A percentile compares a stretch with the other conserved stretches of the same genome.
These are phyloP conservation scores for Sicus ferrugineus DNA, from an alignment of 2,888 invertebrate genomes.

Conservation along the genomic window DNA sequence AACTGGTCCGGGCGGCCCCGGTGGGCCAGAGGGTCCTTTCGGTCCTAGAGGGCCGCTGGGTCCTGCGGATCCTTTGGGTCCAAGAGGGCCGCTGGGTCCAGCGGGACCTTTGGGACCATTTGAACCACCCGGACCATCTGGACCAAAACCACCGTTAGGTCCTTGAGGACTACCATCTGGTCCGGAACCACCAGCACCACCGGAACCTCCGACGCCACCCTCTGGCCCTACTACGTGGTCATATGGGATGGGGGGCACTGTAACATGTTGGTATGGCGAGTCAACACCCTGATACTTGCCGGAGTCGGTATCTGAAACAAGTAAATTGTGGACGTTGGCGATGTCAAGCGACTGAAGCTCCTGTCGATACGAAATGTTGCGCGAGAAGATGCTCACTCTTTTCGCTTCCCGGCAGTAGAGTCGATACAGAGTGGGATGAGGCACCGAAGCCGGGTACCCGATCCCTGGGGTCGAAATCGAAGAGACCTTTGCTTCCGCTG, in stretches of 20 bases:
- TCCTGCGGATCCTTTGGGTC: conserved; percentile 55
- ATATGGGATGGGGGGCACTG: conserved; percentile 1
- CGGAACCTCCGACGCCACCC: conserved; percentile 41
- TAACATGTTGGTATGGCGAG: conserved; percentile 34
- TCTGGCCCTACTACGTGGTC: conserved; percentile 44
- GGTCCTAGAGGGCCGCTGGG: conserved; percentile 59
- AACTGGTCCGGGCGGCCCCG: conserved; percentile 65
- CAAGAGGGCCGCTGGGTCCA: conserved; percentile 46
- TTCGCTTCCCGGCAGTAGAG: conserved; percentile 49
- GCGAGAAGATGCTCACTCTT: conserved; percentile 38
- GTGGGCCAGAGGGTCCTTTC: conserved; percentile 55
- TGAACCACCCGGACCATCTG: conserved; percentile 39
- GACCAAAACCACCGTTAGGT: conserved; percentile 37
- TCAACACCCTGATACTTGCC: conserved; percentile 44
- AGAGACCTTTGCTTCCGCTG: conserved; percentile 50
- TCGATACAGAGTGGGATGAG: conserved; percentile 53
- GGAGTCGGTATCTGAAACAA: conserved; percentile 53
- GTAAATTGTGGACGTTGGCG: conserved; percentile 29
- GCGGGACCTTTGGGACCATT: conserved; percentile 37
- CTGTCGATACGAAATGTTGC: conserved; percentile 18
- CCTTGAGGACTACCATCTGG: conserved; percentile 9
- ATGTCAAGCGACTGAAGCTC: background rate
- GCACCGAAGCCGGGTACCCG: conserved; percentile 51
- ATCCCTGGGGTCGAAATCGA: conserved; percentile 48
- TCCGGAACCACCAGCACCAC: conserved; percentile 39